These are phyloP conservation scores for Myiozetetes cayanensis DNA, from an alignment of 2,113 vertebrate species.

Conservation along the genomic window DNA sequence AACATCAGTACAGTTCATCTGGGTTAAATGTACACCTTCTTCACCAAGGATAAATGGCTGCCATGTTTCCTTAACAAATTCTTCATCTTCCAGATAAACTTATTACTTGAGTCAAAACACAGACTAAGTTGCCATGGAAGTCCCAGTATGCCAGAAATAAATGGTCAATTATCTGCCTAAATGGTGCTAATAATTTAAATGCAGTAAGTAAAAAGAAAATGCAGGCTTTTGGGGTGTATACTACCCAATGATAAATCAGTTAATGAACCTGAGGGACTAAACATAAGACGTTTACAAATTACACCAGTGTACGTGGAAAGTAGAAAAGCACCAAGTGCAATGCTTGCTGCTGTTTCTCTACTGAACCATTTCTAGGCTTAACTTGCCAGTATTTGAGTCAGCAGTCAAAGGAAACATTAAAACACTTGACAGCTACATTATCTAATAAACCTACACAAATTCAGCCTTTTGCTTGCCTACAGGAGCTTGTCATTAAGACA, in stretches of 20 bases:
- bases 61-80: not conserved
- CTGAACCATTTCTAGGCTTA: not conserved
- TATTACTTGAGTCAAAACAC: not conserved
- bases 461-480: not conserved
- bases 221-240: not conserved
- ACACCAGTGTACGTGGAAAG: not conserved
- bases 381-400: not conserved
- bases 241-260: not conserved
- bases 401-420: slow-evolving; percentile 1
- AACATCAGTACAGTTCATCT: not conserved
- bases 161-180: not conserved
- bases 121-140: not conserved
- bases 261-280: not conserved
- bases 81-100: not conserved
- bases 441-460: not conserved
- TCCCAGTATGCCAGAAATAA: not conserved
- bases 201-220: not conserved
- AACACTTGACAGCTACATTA: not conserved
- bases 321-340: not conserved
- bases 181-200: not conserved
- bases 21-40: not conserved
- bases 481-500: not conserved
- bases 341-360: not conserved
- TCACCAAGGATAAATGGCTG: not conserved
- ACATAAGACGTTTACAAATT: not conserved